Percentiles rank a stretch among this genome's conserved stretches.
Conservation (phyloP, 2,113 vertebrate genomes). For the Aphyosemion australe region DNA sequence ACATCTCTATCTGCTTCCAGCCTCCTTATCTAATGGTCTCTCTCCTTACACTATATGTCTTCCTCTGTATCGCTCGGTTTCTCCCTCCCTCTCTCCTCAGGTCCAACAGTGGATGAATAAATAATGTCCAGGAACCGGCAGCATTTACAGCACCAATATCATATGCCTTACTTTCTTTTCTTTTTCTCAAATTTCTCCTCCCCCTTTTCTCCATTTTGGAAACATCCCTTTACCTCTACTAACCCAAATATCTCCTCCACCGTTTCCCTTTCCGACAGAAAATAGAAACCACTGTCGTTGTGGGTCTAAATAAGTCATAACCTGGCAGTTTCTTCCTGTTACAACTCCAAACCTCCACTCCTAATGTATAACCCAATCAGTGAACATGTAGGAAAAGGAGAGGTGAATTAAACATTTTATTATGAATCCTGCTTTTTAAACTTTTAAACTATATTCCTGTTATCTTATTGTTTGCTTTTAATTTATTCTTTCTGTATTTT, state of each 20-base stretch:
- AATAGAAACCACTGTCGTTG: conserved; percentile 55
- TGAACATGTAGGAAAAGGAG: conserved; percentile 50
- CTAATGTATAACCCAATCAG: conserved; percentile 54
- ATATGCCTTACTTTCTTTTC: conserved; percentile 31
- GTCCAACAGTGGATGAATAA: conserved; percentile 66
- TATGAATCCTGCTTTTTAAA: too few relatives aligned
- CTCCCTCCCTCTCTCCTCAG: conserved; percentile 32
- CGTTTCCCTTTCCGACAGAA: conserved; percentile 22
- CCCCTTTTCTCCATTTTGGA: conserved; percentile 42
- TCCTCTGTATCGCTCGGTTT: conserved; percentile 6
- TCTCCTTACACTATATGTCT: conserved; percentile 13
- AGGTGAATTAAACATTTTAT: background rate
- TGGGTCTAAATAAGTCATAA: conserved; percentile 72
- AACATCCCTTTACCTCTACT: conserved; percentile 8
- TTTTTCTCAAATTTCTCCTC: conserved; percentile 17
- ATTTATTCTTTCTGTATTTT: background rate
- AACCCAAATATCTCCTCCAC: conserved; percentile 25
- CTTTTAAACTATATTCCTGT: too few relatives aligned
- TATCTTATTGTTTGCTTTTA: too few relatives aligned
- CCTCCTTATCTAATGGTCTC: conserved; percentile 24
- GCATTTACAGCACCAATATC: conserved; percentile 56
- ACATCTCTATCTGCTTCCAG: background rate
- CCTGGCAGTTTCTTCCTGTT: conserved; percentile 56
- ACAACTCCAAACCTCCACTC: conserved; percentile 58
- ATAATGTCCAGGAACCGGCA: conserved; percentile 61